phyloP scores from a whole-genome alignment of 2,113 vertebrate species.

The Ctenodactylus gundi region DNA sequence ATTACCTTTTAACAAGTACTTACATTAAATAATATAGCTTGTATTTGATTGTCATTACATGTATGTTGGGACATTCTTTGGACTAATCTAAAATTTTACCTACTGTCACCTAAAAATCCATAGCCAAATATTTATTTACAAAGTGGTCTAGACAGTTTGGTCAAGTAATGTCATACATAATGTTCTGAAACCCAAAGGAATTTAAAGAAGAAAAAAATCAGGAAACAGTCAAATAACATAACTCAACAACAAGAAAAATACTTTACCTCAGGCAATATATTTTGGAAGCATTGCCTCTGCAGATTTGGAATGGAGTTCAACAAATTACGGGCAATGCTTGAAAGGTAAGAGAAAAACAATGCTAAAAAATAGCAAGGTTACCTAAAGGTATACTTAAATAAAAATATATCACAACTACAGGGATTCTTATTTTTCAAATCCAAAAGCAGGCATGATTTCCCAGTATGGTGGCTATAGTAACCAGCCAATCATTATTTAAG shows the following conservation, averaged over 20 bases:
- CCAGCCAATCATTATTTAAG: neutral
- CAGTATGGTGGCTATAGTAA: neutral
- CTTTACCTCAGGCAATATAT: constrained; percentile 46
- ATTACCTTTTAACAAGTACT: neutral
- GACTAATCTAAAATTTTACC: constrained; percentile 14
- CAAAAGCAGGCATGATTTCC: neutral
- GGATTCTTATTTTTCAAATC: constrained; percentile 26
- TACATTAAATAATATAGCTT: neutral
- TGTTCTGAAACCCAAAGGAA: constrained; percentile 54
- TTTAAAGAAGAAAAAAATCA: constrained; percentile 24
- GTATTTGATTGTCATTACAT: neutral
- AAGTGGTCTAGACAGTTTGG: constrained; percentile 19
- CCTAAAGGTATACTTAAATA: constrained; percentile 34
- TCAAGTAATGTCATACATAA: constrained; percentile 24
- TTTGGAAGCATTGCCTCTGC: constrained; percentile 54
- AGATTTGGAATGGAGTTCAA: constrained; percentile 70
- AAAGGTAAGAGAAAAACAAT: constrained; percentile 51
- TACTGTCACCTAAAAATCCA: neutral
- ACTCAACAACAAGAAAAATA: constrained; percentile 75
- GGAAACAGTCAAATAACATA: constrained; percentile 56
- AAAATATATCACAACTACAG: constrained; percentile 5
- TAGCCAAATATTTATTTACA: constrained; percentile 27
- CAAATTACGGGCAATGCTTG: constrained; percentile 64
- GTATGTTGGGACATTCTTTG: neutral
- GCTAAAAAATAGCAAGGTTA: constrained; percentile 22